phyloP scores from a whole-genome alignment of 1,140 invertebrate genomes.

The Hyposmocoma kahamanoa region DNA sequence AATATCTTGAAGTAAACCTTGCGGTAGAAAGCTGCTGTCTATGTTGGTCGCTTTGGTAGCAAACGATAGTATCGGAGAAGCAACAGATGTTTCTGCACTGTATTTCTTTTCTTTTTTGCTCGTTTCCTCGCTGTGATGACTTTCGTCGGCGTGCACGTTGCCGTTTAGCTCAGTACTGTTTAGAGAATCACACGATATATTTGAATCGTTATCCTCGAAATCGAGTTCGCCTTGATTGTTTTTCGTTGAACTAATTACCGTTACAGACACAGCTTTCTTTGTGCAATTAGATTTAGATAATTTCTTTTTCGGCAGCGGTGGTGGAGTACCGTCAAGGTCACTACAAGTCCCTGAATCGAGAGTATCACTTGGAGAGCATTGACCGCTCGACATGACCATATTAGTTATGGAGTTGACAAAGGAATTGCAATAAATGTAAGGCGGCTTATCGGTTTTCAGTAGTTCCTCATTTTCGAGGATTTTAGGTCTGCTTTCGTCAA shows the following conservation, averaged over 20 bases:
- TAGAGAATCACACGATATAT: slow-evolving; percentile 82
- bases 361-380: slow-evolving; percentile 84
- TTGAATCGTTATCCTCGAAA: slow-evolving; percentile 80
- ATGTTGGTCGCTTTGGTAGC: slow-evolving; percentile 43
- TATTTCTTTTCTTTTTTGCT: slow-evolving; percentile 62
- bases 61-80: slow-evolving; percentile 36
- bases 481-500: slow-evolving; percentile 51
- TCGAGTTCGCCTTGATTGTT: slow-evolving; percentile 75
- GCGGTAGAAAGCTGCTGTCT: slow-evolving; percentile 72
- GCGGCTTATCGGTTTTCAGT: slow-evolving; percentile 52
- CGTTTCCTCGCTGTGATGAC: slow-evolving; percentile 52
- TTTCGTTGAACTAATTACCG: slow-evolving; percentile 66
- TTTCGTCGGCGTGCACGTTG: slow-evolving; percentile 64
- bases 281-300: slow-evolving; percentile 66
- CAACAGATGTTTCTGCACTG: slow-evolving; percentile 35
- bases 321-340: slow-evolving; percentile 84
- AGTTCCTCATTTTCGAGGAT: slow-evolving; percentile 55
- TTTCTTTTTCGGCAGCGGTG: slow-evolving; percentile 81
- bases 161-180: slow-evolving; percentile 78
- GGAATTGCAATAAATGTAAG: slow-evolving; percentile 63
- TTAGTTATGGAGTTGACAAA: slow-evolving; percentile 62
- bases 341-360: slow-evolving; percentile 88
- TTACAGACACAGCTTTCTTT: slow-evolving; percentile 63
- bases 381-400: slow-evolving; percentile 81
- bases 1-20: slow-evolving; percentile 76